Evolutionary conservation across 2,888 invertebrate genomes (phyloP), one percentile per base, ranked within the genome.

Genomic region (Agrochola lota): DNA sequence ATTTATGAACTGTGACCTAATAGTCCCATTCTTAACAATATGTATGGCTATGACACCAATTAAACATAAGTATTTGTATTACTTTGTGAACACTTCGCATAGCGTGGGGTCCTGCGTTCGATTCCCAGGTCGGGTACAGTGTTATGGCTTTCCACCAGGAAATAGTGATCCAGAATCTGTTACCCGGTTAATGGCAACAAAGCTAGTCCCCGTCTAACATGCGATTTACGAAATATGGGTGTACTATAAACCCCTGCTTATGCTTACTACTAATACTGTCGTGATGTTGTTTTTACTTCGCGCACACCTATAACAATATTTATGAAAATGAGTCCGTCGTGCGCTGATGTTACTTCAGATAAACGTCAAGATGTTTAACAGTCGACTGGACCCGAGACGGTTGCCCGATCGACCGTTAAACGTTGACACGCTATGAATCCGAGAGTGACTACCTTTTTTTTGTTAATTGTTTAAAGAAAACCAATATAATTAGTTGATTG

Each of bases 371-470:
- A 35, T 62, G 78, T 76, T 35, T 35, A 11, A 9, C 77, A 76
- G 77, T 62, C 77, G 55, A 82, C 11, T 82, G 79, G 52, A 6
- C 9, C 46, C 23, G 73, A 15, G 40, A 26, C 30, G 30, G 40
- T 0, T 40, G 71, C 0, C 11, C 76, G 30, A 66, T 75, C 55
- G 62, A 83, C 40, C 83, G 78, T 17, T 12, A 4, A 5, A 35
- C 30, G n/a, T 35, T 23, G 20, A 9, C 80, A 46, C 84, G 84
- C 49, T 17, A 35, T 57, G 55, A 15, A 17, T 57, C n/a, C 6
- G 80, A 83, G n/a, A 80, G 49, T 52, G 35, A 80, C 26, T 23
- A 8, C 23, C 20, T 30, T 7, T 9, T 78, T 78, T 76, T 76
- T 83, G 40, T 40, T 20, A n/a, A 9, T 17, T 12, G 26, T 40